These are phyloP conservation scores for Xenotilapia longispinis DNA, from an alignment of 2,113 vertebrate species.

Conservation along the genomic window DNA sequence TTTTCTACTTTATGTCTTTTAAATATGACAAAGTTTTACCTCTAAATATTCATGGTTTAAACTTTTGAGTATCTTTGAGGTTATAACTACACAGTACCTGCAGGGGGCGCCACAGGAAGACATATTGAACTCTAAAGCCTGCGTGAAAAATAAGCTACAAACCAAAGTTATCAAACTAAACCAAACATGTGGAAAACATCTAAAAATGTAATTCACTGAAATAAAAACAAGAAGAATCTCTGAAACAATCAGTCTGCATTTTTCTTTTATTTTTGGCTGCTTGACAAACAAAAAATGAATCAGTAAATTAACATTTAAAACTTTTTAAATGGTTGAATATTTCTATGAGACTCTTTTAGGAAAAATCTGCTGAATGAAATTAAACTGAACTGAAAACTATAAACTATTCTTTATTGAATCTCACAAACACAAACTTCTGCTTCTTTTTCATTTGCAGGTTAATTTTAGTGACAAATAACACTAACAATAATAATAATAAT, in stretches of 20 bases:
- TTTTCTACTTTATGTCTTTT: neutral
- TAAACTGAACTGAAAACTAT: neutral
- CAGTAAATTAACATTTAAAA: neutral
- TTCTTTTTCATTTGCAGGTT: neutral
- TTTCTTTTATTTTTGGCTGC: neutral
- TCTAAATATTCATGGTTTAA: neutral
- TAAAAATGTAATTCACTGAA: neutral
- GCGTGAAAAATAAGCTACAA: neutral
- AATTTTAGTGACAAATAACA: neutral
- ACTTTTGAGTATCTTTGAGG: too few relatives aligned
- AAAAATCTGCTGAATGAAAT: neutral
- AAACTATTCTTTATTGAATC: neutral
- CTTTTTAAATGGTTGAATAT: neutral
- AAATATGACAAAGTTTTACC: neutral
- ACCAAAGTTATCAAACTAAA: neutral
- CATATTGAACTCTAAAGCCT: neutral
- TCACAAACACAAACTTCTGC: neutral
- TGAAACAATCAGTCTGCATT: neutral
- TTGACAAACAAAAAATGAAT: neutral
- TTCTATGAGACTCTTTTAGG: neutral
- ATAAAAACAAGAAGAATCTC: neutral
- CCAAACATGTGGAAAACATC: neutral
- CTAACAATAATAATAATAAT: rapidly evolving
- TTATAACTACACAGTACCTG: neutral
- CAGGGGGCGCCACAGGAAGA: neutral